A percentile compares a stretch with the other conserved stretches of the same genome.
Conservation (phyloP, 2,888 invertebrate genomes). For the Platycheirus albimanus region DNA sequence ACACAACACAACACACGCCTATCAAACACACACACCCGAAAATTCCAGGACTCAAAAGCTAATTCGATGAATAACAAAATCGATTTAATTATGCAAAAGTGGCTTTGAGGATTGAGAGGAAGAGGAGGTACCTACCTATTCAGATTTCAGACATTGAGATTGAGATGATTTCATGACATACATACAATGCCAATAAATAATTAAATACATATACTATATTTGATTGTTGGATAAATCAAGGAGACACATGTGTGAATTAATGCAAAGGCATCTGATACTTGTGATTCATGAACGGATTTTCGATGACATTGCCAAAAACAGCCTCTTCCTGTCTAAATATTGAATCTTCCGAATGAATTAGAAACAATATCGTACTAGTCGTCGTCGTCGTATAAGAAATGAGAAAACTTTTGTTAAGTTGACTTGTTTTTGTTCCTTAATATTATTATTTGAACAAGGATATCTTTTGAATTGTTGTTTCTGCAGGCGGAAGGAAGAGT, state of each 20-base stretch:
- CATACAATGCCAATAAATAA: slow-evolving; percentile 43
- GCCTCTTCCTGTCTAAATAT: neutral
- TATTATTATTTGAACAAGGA: no score
- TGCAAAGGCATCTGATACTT: slow-evolving; percentile 25
- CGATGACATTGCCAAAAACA: slow-evolving; percentile 28
- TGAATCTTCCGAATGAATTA: slow-evolving; percentile 39
- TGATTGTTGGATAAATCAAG: neutral
- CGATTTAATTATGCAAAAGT: slow-evolving; percentile 48
- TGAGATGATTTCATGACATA: slow-evolving; percentile 10
- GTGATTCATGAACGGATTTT: slow-evolving; percentile 14
- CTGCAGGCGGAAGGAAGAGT: no score
- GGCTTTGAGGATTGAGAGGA: neutral
- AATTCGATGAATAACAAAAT: slow-evolving; percentile 19
- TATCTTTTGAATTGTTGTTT: no score
- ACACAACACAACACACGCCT: no score
- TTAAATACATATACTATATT: slow-evolving; percentile 20
- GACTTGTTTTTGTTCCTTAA: no score
- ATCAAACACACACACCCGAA: no score
- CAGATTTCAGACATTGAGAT: neutral
- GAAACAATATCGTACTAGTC: neutral
- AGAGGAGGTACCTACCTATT: no score
- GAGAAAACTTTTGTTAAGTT: neutral
- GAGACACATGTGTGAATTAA: slow-evolving; percentile 9
- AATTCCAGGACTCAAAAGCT: neutral
- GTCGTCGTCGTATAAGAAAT: no score